Evolutionary conservation across 1,140 invertebrate genomes (phyloP).

Genomic region (Penaeus indicus): DNA sequence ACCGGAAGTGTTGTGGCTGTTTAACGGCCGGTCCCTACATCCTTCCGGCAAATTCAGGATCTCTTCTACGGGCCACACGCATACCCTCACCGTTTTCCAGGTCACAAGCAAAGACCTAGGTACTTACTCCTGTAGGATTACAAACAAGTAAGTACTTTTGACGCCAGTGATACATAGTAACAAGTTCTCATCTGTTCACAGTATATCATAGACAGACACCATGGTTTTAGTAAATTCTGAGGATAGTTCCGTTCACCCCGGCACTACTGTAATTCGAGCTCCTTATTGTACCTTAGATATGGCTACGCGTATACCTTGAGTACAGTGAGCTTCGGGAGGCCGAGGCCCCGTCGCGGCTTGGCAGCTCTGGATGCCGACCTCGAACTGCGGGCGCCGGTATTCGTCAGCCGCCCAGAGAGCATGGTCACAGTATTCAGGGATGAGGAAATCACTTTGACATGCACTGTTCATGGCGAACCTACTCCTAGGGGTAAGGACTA

Average conservation of each 20-base stretch:
- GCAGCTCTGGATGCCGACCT: neutral
- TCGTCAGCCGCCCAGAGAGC: conserved; percentile 82
- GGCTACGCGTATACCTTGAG: conserved; percentile 70
- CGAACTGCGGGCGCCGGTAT: conserved; percentile 75
- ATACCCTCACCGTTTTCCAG: conserved; percentile 71
- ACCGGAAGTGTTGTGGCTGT: conserved; percentile 82
- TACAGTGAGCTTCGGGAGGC: conserved; percentile 70
- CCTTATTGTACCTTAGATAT: conserved; percentile 73
- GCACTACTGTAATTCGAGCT: too few species aligned
- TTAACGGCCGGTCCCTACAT: conserved; percentile 73
- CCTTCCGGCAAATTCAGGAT: conserved; percentile 66
- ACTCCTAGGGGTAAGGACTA: conserved; percentile 81
- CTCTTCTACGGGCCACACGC: conserved; percentile 59
- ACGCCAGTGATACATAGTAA: neutral
- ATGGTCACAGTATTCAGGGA: conserved; percentile 80
- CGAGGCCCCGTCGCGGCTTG: conserved; percentile 4
- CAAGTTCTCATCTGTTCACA: neutral
- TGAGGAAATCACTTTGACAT: conserved; percentile 85
- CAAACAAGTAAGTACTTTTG: conserved; percentile 71
- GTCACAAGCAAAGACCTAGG: conserved; percentile 72
- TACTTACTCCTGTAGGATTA: conserved; percentile 73
- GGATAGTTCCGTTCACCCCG: too few species aligned
- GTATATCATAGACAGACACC: too few species aligned
- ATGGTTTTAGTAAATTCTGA: too few species aligned
- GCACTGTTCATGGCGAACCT: conserved; percentile 83